Conservation (phyloP, 1,140 invertebrate genomes). For the Drosophila punjabiensis region DNA sequence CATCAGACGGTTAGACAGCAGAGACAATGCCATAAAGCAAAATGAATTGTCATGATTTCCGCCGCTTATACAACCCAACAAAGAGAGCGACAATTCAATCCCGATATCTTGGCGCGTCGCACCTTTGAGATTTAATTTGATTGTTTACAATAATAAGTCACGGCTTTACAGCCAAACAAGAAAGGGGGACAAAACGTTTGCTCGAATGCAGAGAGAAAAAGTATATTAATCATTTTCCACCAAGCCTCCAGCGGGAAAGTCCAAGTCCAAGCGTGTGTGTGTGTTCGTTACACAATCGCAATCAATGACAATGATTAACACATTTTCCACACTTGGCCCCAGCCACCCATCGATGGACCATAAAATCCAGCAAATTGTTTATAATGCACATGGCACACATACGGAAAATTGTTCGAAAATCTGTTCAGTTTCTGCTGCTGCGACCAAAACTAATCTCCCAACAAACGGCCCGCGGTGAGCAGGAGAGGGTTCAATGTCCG, state of each 20-base stretch:
- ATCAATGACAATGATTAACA: constrained; percentile 58
- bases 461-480: constrained; percentile 16
- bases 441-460: constrained; percentile 46
- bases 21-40: constrained; percentile 73
- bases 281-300: constrained; percentile 38
- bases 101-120: constrained; percentile 51
- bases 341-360: constrained; percentile 49
- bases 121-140: constrained; percentile 55
- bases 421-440: constrained; percentile 36
- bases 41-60: constrained; percentile 78
- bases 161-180: constrained; percentile 58
- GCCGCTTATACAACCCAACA: constrained; percentile 65
- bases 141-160: constrained; percentile 70
- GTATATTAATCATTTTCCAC: constrained; percentile 51
- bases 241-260: constrained; percentile 42
- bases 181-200: constrained; percentile 22
- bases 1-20: constrained; percentile 46
- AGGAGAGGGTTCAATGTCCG: constrained; percentile 47
- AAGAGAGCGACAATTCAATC: constrained; percentile 56
- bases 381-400: constrained; percentile 54
- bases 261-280: constrained; percentile 7
- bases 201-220: constrained; percentile 45
- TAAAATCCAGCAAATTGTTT: constrained; percentile 55
- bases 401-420: constrained; percentile 41
- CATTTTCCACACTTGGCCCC: constrained; percentile 51